phyloP scores from a whole-genome alignment of 2,113 vertebrate genomes.

The Strix aluco region DNA sequence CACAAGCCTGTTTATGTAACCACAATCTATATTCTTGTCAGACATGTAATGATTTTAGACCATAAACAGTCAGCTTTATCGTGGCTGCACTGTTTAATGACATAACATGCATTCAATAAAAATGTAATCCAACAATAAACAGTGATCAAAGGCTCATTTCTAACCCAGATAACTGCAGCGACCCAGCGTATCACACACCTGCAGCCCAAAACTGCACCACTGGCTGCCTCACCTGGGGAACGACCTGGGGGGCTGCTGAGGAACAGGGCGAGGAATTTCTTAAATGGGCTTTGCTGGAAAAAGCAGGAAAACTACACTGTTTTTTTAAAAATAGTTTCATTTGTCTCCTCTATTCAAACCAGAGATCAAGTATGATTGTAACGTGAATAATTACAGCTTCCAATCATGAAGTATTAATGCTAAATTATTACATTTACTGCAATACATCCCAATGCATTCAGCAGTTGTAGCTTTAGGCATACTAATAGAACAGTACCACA shows the following conservation, averaged over 20 bases:
- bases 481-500: background rate
- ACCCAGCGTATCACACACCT: background rate
- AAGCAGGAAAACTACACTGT: background rate
- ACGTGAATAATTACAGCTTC: background rate
- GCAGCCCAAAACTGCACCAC: accelerated
- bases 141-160: background rate
- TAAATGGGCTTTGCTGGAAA: background rate
- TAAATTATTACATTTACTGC: background rate
- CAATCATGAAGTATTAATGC: background rate
- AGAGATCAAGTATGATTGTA: background rate
- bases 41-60: background rate
- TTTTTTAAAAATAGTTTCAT: background rate
- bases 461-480: background rate
- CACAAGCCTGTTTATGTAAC: background rate
- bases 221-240: background rate
- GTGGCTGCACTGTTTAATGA: background rate
- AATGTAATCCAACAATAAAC: background rate
- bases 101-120: background rate
- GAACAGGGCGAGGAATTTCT: background rate
- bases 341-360: background rate
- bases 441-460: background rate
- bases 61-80: background rate
- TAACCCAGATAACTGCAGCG: background rate
- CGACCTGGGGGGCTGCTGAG: background rate
- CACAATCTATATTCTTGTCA: background rate